Conservation (phyloP, 2,888 invertebrate genomes). For the Chymomyza amoena region DNA sequence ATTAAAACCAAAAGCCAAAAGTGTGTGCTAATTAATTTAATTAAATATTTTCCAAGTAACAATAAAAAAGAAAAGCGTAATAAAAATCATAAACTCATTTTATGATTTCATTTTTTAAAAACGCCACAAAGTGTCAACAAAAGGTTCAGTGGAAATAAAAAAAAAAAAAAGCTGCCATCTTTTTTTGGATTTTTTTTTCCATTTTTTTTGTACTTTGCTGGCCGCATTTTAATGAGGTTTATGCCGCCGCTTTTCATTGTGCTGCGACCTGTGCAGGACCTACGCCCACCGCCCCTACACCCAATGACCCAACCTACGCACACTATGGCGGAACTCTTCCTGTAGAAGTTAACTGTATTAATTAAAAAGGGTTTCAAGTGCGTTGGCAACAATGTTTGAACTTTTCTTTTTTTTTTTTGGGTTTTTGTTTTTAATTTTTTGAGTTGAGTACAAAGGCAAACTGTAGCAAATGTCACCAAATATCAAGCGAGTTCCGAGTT, state of each 20-base stretch:
- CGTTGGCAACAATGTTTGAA: neutral
- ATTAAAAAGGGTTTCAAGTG: conserved; percentile 61
- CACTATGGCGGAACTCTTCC: neutral
- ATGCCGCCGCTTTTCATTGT: neutral
- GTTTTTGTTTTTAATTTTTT: neutral
- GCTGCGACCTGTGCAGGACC: neutral
- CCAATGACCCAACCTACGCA: too few relatives aligned
- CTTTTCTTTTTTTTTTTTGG: neutral
- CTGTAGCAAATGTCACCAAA: neutral
- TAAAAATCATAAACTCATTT: conserved; percentile 56
- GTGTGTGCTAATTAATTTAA: conserved; percentile 24
- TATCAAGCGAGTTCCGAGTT: neutral
- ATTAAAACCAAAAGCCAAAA: neutral
- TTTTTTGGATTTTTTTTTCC: too few relatives aligned
- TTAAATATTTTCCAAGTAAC: conserved; percentile 52
- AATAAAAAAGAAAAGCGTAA: conserved; percentile 21
- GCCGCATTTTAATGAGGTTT: neutral
- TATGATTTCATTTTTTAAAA: conserved; percentile 55
- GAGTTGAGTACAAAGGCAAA: neutral
- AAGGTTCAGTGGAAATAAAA: neutral
- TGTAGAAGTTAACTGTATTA: conserved; percentile 46
- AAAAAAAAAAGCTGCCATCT: too few relatives aligned
- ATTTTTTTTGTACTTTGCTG: neutral
- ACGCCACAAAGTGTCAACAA: neutral
- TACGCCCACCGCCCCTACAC: too few relatives aligned